These are phyloP conservation scores for Echeneis naucrates DNA, from an alignment of 2,797 vertebrate species.

Conservation along the genomic window DNA sequence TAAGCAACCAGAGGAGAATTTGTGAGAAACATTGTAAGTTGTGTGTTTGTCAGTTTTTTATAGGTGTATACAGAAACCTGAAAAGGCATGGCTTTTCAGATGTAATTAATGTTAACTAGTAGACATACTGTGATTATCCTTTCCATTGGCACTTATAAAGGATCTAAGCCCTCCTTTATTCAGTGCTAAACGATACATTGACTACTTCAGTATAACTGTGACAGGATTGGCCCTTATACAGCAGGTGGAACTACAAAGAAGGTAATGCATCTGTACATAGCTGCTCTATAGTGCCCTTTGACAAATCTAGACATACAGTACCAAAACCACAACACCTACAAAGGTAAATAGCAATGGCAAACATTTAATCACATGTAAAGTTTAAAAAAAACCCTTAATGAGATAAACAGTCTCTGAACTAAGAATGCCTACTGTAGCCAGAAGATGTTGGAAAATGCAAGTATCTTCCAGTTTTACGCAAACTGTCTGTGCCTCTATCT, in stretches of 20 bases:
- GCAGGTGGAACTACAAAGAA: constrained; percentile 64
- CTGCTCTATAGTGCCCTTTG: constrained; percentile 70
- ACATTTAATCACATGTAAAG: constrained; percentile 23
- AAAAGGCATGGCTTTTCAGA: constrained; percentile 46
- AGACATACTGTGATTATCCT: constrained; percentile 49
- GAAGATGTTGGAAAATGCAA: constrained; percentile 30
- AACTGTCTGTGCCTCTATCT: constrained; percentile 1
- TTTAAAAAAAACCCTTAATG: constrained; percentile 6
- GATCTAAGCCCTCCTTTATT: constrained; percentile 52
- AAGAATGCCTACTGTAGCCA: constrained; percentile 20
- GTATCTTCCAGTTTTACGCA: constrained; percentile 34
- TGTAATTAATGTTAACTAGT: constrained; percentile 41
- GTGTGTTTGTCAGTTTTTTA: neutral
- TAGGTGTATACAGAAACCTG: constrained; percentile 13
- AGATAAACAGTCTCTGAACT: constrained; percentile 12
- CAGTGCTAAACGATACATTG: constrained; percentile 67
- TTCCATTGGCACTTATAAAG: constrained; percentile 43
- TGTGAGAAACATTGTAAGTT: neutral
- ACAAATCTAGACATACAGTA: constrained; percentile 62
- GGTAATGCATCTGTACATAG: constrained; percentile 73
- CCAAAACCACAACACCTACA: constrained; percentile 70
- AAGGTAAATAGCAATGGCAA: constrained; percentile 43
- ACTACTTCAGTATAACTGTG: constrained; percentile 59
- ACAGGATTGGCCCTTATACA: constrained; percentile 61
- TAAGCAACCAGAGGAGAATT: neutral